phyloP scores from a whole-genome alignment of 2,888 invertebrate species.

The Hedychridium roseum region DNA sequence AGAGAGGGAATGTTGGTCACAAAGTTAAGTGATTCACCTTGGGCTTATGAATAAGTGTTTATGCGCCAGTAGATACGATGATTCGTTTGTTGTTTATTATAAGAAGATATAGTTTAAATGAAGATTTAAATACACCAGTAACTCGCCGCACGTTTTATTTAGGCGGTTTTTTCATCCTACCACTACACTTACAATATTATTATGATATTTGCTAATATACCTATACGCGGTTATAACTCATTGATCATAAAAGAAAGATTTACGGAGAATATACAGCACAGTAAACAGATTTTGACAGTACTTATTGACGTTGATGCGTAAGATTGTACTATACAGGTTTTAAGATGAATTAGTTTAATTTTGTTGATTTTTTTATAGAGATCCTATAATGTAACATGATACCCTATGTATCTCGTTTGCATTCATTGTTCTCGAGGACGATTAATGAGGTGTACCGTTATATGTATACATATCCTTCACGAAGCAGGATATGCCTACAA shows the following conservation, averaged over 20 bases:
- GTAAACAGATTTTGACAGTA: not conserved
- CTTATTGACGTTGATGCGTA: not conserved
- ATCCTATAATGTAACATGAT: not conserved
- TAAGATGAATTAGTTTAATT: not conserved
- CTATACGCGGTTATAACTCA: slow-evolving; percentile 26
- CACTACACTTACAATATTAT: slow-evolving; percentile 28
- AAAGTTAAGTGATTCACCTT: no score
- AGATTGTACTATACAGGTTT: not conserved
- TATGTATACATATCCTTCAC: no score
- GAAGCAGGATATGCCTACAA: no score
- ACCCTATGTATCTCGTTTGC: no score
- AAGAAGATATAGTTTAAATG: no score
- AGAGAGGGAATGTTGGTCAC: no score
- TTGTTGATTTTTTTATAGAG: not conserved
- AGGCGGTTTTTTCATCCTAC: slow-evolving; percentile 40
- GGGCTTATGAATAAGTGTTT: no score
- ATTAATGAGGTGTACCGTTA: no score
- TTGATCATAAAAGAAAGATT: not conserved
- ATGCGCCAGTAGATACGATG: no score
- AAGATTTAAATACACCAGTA: slow-evolving; percentile 31
- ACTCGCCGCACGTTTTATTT: slow-evolving; percentile 44
- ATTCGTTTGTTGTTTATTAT: no score
- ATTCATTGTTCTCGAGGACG: no score
- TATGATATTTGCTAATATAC: slow-evolving; percentile 25
- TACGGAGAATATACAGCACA: not conserved